Evolutionary conservation across 2,888 invertebrate genomes (phyloP), one percentile per base, ranked within the genome.

Genomic region (Chaitophorus viminalis): DNA sequence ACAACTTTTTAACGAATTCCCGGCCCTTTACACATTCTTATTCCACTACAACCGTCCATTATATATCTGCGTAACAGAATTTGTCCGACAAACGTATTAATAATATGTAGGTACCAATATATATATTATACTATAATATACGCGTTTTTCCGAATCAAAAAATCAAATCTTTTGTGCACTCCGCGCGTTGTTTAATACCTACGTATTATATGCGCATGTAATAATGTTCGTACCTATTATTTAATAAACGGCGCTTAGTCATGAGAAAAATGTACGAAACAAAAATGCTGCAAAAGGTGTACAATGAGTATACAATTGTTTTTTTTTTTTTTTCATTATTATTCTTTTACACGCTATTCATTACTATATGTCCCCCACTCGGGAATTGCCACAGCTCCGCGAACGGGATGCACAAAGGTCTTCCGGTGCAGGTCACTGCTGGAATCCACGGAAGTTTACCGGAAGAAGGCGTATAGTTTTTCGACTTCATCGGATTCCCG

Each of bases 401-500:
- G 36, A 5, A 36, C 74, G 70, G n/a, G 52, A 52, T 25, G 65
- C 39, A 76, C 60, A 78, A 86, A 86, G 86, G 86, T 72, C 78
- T 79, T 86, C 86, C 79, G 86, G 86, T 86, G 77, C 78, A 78
- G 77, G 78, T 78, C 86, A 29, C 86, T 29, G 83, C 79, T 70
- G 86, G 86, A 86, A 86, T 86, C 86, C 86, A 54, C 54, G 78
- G 86, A 86, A 86, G 86, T 86, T 79, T 86, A 86, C 86, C 86
- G 86, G 86, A 86, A 86, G 86, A 79, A 86, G 86, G 86, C 86
- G 86, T n/a, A n/a, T n/a, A n/a, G n/a, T 86, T 79, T 79, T 86
- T 86, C 79, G 86, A 86, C 86, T 86, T 60, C 60, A 14, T 39
- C 79, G 86, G 86, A 86, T 86, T 79, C 65, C 70, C 21, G 76